These are phyloP conservation scores for Druon quercuslanigerum DNA, from an alignment of 1,140 invertebrate species.

Conservation along the genomic window DNA sequence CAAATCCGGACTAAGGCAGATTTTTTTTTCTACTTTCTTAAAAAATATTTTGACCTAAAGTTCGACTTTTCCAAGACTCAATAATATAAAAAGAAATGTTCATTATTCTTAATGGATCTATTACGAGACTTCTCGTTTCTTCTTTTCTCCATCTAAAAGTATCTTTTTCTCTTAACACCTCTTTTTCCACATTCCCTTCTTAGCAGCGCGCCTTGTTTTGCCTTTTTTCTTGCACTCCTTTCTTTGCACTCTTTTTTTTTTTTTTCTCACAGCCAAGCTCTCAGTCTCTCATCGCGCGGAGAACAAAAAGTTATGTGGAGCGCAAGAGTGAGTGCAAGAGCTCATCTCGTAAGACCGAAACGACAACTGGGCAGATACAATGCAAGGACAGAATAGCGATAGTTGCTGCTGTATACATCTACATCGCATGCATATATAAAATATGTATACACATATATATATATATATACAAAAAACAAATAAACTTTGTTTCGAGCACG, in stretches of 20 bases:
- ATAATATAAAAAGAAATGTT: slow-evolving; percentile 27
- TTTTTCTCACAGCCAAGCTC: neutral
- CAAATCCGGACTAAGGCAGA: too few species aligned
- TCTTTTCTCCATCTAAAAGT: slow-evolving; percentile 16
- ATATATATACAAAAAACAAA: neutral
- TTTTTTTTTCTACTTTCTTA: too few species aligned
- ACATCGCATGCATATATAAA: neutral
- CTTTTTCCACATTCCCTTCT: slow-evolving; percentile 47
- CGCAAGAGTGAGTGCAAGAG: neutral
- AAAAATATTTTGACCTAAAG: neutral
- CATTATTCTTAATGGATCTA: neutral
- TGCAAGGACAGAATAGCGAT: neutral
- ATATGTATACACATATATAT: slow-evolving; percentile 1
- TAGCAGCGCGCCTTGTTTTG: slow-evolving; percentile 15
- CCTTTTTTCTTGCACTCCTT: slow-evolving; percentile 43
- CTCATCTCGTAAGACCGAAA: slow-evolving; percentile 24
- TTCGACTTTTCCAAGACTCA: neutral
- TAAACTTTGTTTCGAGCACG: slow-evolving; percentile 13
- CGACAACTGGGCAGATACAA: slow-evolving; percentile 10
- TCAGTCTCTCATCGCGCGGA: slow-evolving; percentile 10
- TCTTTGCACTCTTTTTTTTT: neutral
- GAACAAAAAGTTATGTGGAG: slow-evolving; percentile 27
- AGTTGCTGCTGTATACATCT: too few species aligned
- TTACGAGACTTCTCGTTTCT: slow-evolving; percentile 38
- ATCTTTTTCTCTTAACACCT: slow-evolving; percentile 48